These are phyloP conservation scores for Drosophila quinaria DNA, from an alignment of 2,888 invertebrate species.

Conservation along the genomic window DNA sequence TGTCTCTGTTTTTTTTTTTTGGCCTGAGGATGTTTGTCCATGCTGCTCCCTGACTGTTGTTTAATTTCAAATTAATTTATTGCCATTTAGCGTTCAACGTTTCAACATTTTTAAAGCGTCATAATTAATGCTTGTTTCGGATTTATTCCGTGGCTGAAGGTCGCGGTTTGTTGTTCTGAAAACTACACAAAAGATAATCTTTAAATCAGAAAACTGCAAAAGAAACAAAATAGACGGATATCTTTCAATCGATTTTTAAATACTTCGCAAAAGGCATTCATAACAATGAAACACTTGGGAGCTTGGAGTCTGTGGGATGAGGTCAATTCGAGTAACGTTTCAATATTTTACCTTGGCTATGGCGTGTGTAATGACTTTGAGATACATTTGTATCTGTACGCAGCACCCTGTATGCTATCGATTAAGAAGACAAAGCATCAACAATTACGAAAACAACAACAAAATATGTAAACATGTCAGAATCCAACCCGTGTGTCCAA, in stretches of 20 bases:
- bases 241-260: conserved; percentile 63
- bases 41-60: conserved; percentile 46
- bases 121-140: conserved; percentile 56
- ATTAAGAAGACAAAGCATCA: conserved; percentile 56
- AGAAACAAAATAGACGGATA: conserved; percentile 40
- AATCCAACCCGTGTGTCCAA: conserved; percentile 68
- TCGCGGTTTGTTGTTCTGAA: conserved; percentile 36
- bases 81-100: conserved; percentile 41
- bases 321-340: conserved; percentile 40
- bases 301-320: conserved; percentile 38
- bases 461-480: conserved; percentile 74
- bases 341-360: conserved; percentile 24
- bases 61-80: conserved; percentile 62
- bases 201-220: conserved; percentile 45
- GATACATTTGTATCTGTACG: conserved; percentile 46
- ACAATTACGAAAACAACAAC: not conserved
- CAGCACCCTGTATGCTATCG: conserved; percentile 74
- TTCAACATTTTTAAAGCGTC: conserved; percentile 35
- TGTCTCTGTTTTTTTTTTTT: conserved; percentile 6
- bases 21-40: conserved; percentile 50
- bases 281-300: conserved; percentile 34
- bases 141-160: conserved; percentile 37
- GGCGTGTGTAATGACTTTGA: conserved; percentile 42
- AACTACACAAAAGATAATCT: conserved; percentile 64
- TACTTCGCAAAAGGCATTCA: conserved; percentile 24